Percentiles rank a stretch among this genome's conserved stretches.
Evolutionary conservation across 2,888 invertebrate species (phyloP).

Genomic region (Chymomyza procnemis): DNA sequence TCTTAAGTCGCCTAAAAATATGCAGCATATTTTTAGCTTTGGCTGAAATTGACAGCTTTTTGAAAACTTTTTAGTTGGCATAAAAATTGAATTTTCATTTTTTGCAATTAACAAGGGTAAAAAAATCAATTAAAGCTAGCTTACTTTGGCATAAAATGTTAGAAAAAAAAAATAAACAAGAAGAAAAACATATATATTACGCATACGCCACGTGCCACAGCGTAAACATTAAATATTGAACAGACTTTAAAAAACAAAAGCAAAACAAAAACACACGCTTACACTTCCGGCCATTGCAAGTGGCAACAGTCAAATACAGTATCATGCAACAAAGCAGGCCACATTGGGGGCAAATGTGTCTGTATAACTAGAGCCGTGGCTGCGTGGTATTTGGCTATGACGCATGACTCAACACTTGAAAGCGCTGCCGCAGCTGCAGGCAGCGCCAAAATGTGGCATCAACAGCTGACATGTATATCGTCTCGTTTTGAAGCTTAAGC

Average conservation of each 20-base stretch:
- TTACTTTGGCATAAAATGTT: not conserved
- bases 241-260: not conserved
- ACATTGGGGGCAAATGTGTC: not conserved
- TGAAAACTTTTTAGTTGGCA: not conserved
- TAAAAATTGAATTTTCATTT: not conserved
- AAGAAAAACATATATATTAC: not conserved
- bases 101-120: not conserved
- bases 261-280: too few species aligned
- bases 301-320: not conserved
- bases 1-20: not conserved
- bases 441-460: not conserved
- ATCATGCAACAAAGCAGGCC: not conserved
- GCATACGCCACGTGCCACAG: not conserved
- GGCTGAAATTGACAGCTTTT: not conserved
- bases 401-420: not conserved
- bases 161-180: not conserved
- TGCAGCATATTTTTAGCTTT: not conserved
- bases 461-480: too few species aligned
- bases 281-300: not conserved
- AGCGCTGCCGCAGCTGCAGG: not conserved
- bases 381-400: conserved; percentile 13
- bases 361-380: not conserved
- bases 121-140: not conserved
- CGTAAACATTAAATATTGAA: not conserved
- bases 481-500: conserved; percentile 41